Conservation (phyloP, 2,888 invertebrate genomes). For the Anorthoa munda region DNA sequence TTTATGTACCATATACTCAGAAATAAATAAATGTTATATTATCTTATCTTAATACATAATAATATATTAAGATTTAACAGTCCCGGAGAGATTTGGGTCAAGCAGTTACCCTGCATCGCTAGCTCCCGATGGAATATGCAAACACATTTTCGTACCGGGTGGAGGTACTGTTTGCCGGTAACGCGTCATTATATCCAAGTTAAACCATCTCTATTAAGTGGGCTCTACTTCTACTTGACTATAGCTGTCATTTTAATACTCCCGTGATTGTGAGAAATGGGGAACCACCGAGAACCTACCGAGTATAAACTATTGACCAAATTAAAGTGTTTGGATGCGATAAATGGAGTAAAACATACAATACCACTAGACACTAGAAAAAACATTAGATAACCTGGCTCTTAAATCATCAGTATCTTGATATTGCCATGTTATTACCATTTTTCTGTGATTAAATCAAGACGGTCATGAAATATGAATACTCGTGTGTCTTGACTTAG, state of each 20-base stretch:
- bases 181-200: conserved; percentile 1
- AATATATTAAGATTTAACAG: background rate
- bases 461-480: background rate
- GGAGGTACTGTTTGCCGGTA: background rate
- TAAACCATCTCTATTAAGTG: background rate
- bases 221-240: background rate
- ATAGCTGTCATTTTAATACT: background rate
- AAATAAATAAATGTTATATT: no score
- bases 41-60: no score
- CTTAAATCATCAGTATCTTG: background rate
- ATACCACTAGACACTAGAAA: no score
- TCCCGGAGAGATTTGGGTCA: conserved; percentile 13
- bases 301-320: no score
- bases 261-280: background rate
- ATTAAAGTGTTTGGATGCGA: no score
- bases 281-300: no score
- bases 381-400: no score
- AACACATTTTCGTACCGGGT: background rate
- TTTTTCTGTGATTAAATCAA: background rate
- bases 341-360: no score
- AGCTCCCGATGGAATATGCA: conserved; percentile 17
- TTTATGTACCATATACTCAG: no score
- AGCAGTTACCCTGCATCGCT: background rate
- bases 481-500: background rate
- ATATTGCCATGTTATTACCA: background rate